Evolutionary conservation across 2,888 invertebrate species (phyloP), one percentile per base, ranked within the genome.

Genomic region (Lepidocyrtoides sp.): DNA sequence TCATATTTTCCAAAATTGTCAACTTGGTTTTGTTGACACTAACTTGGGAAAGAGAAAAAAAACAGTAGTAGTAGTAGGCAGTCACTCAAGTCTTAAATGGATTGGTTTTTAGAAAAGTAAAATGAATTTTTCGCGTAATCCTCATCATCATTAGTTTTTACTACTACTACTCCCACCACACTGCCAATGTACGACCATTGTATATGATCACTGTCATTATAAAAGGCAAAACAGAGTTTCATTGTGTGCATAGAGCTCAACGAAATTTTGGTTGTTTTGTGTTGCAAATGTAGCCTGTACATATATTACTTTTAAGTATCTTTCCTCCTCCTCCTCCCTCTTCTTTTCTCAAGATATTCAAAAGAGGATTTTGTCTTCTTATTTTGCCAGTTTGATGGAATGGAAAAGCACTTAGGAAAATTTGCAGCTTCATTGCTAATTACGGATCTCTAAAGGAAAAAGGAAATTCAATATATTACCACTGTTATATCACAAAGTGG

Each of bases 391-490:
- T 66, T 81, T 81, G 83, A 89, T 89, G 60, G 77, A 77, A 83
- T 77, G 77, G 83, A 77, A 89, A 89, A 89, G 89, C 89, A 89
- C 89, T 89, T 83, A 77, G 60, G 77, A 84, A 83, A 89, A 89
- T 89, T 89, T 89, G 60, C 75, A 60, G 83, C 83, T 77, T 60
- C 82, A 82, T 66, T 26, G 82, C 89, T 89, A 84, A 89, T 89
- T 83, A 83, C 77, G 89, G 57, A 81, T 81, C 20, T 57, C 26
- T 7, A 57, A 17, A n/a, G 63, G 20, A n/a, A 17, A 48, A 36
- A 66, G 69, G 82, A 89, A 89, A 89, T 82, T 89, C 82, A 89
- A 89, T 89, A 82, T 81, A 88, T 85, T 85, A 85, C 66, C 51
- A 32, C 36, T 51, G 54, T 10, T 29, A 23, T 66, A 60, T 3